phyloP scores from a whole-genome alignment of 2,888 invertebrate genomes.

The Campopleginae sp. region DNA sequence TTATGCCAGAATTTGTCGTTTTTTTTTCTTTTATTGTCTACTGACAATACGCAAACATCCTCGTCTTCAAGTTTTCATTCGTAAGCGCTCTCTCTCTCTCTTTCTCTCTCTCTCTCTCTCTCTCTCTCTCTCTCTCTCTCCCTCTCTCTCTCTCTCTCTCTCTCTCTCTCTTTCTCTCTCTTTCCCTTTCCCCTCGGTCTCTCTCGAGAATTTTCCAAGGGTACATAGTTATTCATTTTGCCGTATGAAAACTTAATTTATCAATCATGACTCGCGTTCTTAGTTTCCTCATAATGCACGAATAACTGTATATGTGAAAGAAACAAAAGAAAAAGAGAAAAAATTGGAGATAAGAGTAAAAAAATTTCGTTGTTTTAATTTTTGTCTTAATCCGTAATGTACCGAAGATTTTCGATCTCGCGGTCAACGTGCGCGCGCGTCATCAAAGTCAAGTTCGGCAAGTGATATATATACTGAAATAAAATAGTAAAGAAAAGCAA shows the following conservation, averaged over 20 bases:
- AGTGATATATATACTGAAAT: slow-evolving; percentile 66
- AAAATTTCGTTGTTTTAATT: neutral
- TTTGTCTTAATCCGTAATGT: slow-evolving; percentile 43
- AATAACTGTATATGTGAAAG: slow-evolving; percentile 31
- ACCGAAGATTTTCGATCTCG: slow-evolving; percentile 55
- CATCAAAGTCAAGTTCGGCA: slow-evolving; percentile 71
- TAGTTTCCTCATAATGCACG: slow-evolving; percentile 29
- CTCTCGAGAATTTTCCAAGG: slow-evolving; percentile 44
- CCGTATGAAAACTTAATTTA: slow-evolving; percentile 41
- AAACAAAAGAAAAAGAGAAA: slow-evolving; percentile 10
- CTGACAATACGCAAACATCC: slow-evolving; percentile 18
- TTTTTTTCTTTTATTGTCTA: slow-evolving; percentile 10
- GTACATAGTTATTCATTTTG: slow-evolving; percentile 45
- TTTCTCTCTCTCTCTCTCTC: slow-evolving; percentile 27
- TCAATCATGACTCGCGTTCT: slow-evolving; percentile 51
- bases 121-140: slow-evolving; percentile 38
- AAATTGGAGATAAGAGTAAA: slow-evolving; percentile 4
- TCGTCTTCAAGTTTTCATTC: slow-evolving; percentile 26
- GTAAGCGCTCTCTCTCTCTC: slow-evolving; percentile 39
- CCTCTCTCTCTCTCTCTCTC: slow-evolving; percentile 31
- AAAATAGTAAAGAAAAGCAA: slow-evolving; percentile 29
- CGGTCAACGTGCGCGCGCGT: slow-evolving; percentile 59
- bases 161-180: slow-evolving; percentile 15
- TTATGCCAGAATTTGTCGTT: slow-evolving; percentile 35
- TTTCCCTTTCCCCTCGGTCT: too few species aligned